Base-by-base conservation (phyloP, 2,888 invertebrate species). In the Hypselothyrea guttata region DNA sequence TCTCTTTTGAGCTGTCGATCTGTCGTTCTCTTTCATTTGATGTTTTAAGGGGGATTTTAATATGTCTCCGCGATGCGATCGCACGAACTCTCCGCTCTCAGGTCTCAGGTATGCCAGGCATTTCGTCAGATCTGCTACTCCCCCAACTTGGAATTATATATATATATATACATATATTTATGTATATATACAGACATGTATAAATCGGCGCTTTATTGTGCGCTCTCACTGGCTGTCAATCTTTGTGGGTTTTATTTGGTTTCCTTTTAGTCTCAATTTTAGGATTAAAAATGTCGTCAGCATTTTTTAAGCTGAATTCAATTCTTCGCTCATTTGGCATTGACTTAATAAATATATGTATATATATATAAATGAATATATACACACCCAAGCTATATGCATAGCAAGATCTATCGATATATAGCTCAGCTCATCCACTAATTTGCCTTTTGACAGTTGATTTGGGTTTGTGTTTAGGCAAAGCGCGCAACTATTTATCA, bases 251-350 rank as follows among this genome's bases (percentile, higher is more conserved):
- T 27, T 0, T 33, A 9, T 35, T 11, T 46, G 30, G 11, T 13
- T 40, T 35, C 41, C 49, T 46, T 49, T 84, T 83, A 84, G 84
- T 83, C 77, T 75, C 70, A 77, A 75, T 84, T 82, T 82, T 79
- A 82, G 83, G 79, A 77, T 82, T 84, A 82, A 82, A 84, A 77
- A 84, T 83, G 82, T 82, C 82, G 82, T 82, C 82, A 82, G 84
- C 82, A 47, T 75, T 81, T 81, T 77, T 81, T 81, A 75, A 69
- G 71, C 74, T 57, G 83, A 79, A 82, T 70, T 75, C 65, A 34
- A 53, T 52, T 71, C 53, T 46, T 37, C n/a, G 35, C 34, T 47
- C 58, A 53, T 71, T 75, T 82, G 76, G 79, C 83, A 83, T 76
- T 79, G 83, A 76, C 58, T 75, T 75, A 60, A 59, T 65, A 52